Conservation (phyloP, 35 echinoderm and acorn worm species). For the Lytechinus variegatus region DNA sequence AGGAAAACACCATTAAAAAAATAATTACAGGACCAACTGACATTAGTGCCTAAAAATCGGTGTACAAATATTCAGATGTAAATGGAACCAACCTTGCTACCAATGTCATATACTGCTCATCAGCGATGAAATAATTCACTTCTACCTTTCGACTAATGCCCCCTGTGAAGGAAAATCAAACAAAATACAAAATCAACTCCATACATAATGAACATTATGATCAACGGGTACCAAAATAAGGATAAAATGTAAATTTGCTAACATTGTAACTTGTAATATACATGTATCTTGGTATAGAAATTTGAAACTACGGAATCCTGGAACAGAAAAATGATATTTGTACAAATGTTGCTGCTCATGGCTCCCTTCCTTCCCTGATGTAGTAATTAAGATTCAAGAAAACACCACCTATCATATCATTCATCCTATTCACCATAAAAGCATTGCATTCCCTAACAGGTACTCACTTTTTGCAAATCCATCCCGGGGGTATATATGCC, state of each 20-base stretch:
- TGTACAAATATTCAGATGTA: neutral
- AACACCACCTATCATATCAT: neutral
- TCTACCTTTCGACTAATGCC: slow-evolving; percentile 89
- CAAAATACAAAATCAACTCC: neutral
- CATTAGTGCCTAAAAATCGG: too few relatives aligned
- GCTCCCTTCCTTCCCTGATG: too few relatives aligned
- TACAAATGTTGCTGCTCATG: too few relatives aligned
- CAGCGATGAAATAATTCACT: slow-evolving; percentile 71
- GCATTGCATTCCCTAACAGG: neutral
- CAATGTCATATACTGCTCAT: slow-evolving; percentile 68
- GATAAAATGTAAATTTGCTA: too few relatives aligned
- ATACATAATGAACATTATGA: neutral
- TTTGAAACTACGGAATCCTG: too few relatives aligned
- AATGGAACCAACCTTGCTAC: slow-evolving; percentile 72
- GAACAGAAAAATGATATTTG: too few relatives aligned
- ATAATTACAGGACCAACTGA: too few relatives aligned
- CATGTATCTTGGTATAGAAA: too few relatives aligned
- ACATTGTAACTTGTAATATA: too few relatives aligned
- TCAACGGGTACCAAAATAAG: too few relatives aligned
- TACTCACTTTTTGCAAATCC: slow-evolving; percentile 93
- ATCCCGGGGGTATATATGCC: slow-evolving; percentile 92
- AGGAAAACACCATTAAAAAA: too few relatives aligned
- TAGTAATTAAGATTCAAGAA: too few relatives aligned
- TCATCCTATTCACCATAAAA: neutral
- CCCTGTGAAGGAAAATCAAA: slow-evolving; percentile 47